phyloP scores from a whole-genome alignment of 2,113 vertebrate species.

The Xiphophorus maculatus region DNA sequence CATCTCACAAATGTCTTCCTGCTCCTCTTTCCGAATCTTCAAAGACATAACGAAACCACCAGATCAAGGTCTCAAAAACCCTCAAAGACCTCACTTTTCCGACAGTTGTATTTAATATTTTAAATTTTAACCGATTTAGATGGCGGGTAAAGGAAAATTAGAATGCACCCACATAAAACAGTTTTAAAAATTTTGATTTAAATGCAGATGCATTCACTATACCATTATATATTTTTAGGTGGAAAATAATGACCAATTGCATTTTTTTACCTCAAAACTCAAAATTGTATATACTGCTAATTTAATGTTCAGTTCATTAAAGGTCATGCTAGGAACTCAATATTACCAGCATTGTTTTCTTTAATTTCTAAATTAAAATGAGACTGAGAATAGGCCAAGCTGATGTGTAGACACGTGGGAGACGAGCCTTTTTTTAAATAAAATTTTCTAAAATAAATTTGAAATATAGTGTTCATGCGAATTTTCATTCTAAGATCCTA shows the following conservation, averaged over 20 bases:
- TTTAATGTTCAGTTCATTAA: not conserved
- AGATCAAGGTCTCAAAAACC: constrained; percentile 53
- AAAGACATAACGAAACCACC: constrained; percentile 48
- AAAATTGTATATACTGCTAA: too few species aligned
- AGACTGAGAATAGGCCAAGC: not conserved
- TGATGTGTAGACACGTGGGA: not conserved
- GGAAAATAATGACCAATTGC: too few species aligned
- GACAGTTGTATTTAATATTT: constrained; percentile 67
- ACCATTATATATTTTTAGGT: not conserved
- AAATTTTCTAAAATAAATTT: not conserved
- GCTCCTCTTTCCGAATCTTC: constrained; percentile 42
- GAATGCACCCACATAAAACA: constrained; percentile 70
- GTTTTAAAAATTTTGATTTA: constrained; percentile 77
- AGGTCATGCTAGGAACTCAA: not conserved
- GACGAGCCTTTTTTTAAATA: not conserved
- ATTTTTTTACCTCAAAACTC: too few species aligned
- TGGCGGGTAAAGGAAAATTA: constrained; percentile 77
- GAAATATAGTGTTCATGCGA: too few species aligned
- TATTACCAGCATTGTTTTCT: not conserved
- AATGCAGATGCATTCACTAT: constrained; percentile 71
- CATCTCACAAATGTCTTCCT: constrained; percentile 49
- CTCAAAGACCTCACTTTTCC: constrained; percentile 56
- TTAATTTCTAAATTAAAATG: not conserved
- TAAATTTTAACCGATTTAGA: constrained; percentile 73
- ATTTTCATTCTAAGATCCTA: not conserved